Percentiles rank a stretch among this genome's conserved stretches.
phyloP scores from a whole-genome alignment of 2,888 invertebrate genomes.

The Eupithecia centaureata region DNA sequence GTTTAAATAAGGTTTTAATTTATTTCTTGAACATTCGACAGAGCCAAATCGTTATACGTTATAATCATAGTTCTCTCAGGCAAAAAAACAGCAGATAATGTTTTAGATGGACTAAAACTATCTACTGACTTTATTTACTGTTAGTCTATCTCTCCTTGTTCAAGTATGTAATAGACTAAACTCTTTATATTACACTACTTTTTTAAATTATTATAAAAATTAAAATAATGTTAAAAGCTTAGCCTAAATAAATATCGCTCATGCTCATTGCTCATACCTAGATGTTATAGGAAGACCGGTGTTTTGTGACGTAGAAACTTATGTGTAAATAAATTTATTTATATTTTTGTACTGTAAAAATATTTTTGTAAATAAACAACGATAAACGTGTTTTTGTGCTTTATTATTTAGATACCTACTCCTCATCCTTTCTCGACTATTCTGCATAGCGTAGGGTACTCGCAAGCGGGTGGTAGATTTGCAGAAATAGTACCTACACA shows the following conservation, averaged over 20 bases:
- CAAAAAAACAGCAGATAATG: neutral
- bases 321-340: conserved; percentile 45
- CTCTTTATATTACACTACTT: neutral
- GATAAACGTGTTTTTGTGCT: conserved; percentile 46
- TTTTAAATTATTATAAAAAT: no score
- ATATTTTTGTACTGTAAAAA: conserved; percentile 42
- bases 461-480: no score
- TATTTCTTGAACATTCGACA: conserved; percentile 22
- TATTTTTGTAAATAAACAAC: conserved; percentile 72
- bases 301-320: conserved; percentile 29
- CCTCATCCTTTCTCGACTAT: neutral
- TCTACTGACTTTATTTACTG: neutral
- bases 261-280: conserved; percentile 35
- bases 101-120: neutral
- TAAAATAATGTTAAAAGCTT: neutral
- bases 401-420: neutral
- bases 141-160: neutral
- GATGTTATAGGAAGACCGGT: conserved; percentile 30
- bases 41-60: neutral
- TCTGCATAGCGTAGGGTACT: neutral
- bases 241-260: neutral
- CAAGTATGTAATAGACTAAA: neutral
- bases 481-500: no score
- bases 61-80: neutral
- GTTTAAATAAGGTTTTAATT: conserved; percentile 21